phyloP scores from a whole-genome alignment of 2,113 vertebrate species.

The Empidonax alnorum region DNA sequence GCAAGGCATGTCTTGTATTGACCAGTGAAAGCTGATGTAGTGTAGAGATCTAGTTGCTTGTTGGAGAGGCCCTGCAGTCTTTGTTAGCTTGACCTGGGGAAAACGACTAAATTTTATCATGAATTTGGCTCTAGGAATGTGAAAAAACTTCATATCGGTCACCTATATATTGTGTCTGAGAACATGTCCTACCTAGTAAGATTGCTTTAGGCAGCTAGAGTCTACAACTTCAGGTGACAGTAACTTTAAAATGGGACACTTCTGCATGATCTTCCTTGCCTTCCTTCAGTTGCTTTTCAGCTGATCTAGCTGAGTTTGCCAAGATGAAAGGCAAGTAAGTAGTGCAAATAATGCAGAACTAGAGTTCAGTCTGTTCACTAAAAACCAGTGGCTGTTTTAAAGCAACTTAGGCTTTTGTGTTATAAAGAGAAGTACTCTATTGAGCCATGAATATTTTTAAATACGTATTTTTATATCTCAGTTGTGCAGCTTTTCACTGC shows the following conservation, averaged over 20 bases:
- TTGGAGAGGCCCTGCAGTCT: neutral
- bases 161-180: neutral
- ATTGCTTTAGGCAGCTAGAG: neutral
- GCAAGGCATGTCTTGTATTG: neutral
- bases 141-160: neutral
- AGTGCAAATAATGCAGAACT: neutral
- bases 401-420: neutral
- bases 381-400: neutral
- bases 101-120: neutral
- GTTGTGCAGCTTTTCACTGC: neutral
- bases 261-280: neutral
- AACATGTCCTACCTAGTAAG: neutral
- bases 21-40: neutral
- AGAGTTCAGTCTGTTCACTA: neutral
- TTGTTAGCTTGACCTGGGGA: neutral
- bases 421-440: neutral
- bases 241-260: neutral
- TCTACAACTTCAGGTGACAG: neutral
- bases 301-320: neutral
- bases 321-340: constrained; percentile 72
- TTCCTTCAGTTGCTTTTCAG: neutral
- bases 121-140: neutral
- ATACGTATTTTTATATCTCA: neutral
- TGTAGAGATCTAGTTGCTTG: neutral
- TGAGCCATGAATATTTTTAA: neutral